Conservation (phyloP, 2,797 vertebrate genomes). For the Peromyscus nudipes region DNA sequence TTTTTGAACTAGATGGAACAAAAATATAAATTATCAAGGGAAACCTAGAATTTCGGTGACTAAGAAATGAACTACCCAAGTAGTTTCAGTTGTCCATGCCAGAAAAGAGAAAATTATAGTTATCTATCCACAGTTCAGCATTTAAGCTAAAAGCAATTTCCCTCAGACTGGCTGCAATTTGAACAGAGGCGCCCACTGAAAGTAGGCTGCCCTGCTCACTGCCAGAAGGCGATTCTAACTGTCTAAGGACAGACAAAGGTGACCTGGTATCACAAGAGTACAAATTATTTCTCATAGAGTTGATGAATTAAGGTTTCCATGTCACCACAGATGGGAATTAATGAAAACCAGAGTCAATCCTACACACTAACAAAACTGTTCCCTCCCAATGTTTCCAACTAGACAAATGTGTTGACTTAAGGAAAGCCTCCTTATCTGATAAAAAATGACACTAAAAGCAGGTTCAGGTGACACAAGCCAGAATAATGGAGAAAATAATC, state of each 20-base stretch:
- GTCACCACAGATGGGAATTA: background rate
- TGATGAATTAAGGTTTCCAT: conserved; percentile 23
- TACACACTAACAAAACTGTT: background rate
- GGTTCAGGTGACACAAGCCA: background rate
- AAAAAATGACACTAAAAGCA: background rate
- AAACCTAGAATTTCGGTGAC: conserved; percentile 25
- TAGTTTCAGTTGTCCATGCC: conserved; percentile 22
- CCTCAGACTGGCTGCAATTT: conserved; percentile 30
- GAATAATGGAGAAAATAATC: background rate
- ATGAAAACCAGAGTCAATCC: background rate
- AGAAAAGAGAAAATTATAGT: conserved; percentile 13
- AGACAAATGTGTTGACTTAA: conserved; percentile 44
- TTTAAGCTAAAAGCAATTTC: conserved; percentile 47
- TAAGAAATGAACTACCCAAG: conserved; percentile 32
- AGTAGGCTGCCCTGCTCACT: background rate
- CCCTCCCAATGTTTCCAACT: background rate
- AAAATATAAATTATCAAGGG: background rate
- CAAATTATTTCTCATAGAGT: background rate
- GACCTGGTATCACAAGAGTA: background rate
- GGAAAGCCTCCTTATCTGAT: background rate
- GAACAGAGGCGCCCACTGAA: background rate
- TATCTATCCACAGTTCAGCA: background rate
- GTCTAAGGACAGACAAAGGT: conserved; percentile 13
- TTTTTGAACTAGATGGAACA: conserved; percentile 29
- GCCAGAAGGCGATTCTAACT: background rate